phyloP scores from a whole-genome alignment of 2,113 vertebrate genomes.

The Tricholaema leucomelas region DNA sequence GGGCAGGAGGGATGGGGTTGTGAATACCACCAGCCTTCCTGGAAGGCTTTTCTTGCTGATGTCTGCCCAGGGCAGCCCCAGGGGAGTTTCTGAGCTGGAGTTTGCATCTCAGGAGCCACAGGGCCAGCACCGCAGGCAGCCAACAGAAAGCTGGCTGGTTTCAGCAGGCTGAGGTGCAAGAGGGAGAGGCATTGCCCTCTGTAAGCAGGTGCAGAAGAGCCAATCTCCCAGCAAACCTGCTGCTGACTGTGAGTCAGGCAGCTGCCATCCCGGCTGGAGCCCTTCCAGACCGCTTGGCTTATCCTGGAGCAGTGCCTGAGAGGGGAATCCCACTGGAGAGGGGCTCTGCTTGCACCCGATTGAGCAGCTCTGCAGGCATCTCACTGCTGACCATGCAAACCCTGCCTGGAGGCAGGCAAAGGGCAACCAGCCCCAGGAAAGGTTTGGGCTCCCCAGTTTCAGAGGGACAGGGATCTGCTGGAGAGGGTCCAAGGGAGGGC shows the following conservation, averaged over 20 bases:
- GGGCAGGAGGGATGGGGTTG: not conserved
- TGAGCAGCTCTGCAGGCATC: rapidly evolving
- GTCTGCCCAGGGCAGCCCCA: not conserved
- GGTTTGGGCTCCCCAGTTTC: too few species aligned
- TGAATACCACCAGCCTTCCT: not conserved
- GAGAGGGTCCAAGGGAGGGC: too few species aligned
- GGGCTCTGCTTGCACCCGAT: not conserved
- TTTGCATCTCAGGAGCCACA: not conserved
- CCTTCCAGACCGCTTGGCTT: not conserved
- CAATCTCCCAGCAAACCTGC: not conserved
- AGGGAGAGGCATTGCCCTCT: not conserved
- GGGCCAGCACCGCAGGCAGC: not conserved
- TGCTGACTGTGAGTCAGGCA: not conserved
- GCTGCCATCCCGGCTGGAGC: not conserved
- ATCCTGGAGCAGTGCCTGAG: not conserved
- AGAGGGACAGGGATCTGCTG: too few species aligned
- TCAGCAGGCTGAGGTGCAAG: not conserved
- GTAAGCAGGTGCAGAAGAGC: not conserved
- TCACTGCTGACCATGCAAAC: rapidly evolving
- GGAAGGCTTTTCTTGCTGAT: not conserved
- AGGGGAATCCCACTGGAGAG: not conserved
- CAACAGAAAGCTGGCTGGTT: not conserved
- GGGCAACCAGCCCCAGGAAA: not conserved
- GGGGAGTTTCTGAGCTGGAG: not conserved
- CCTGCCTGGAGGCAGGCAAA: not conserved